Conservation (phyloP, 2,113 vertebrate genomes). For the Australoheros scitulus region DNA sequence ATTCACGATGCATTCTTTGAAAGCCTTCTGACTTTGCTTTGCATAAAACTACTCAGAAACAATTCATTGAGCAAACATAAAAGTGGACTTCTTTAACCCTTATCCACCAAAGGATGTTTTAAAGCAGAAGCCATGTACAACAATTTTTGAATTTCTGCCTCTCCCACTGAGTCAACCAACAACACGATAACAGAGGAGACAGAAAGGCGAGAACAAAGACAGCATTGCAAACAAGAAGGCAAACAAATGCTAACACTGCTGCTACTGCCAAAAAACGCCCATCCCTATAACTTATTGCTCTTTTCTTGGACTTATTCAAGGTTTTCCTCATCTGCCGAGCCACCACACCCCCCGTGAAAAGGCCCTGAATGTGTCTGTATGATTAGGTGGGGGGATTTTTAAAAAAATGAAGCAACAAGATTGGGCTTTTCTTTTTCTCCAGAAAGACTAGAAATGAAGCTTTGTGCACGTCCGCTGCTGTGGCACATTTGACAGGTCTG, state of each 20-base stretch:
- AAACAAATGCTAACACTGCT: constrained; percentile 91
- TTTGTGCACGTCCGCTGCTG: constrained; percentile 87
- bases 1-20: not conserved
- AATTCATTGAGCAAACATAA: not conserved
- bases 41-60: not conserved
- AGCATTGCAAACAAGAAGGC: constrained; percentile 84
- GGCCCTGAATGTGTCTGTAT: constrained; percentile 53
- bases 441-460: constrained; percentile 84
- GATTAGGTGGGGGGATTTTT: constrained; percentile 69
- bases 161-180: constrained; percentile 79
- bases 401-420: constrained; percentile 78
- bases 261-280: constrained; percentile 82
- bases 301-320: constrained; percentile 87
- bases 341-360: constrained; percentile 54
- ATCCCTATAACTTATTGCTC: constrained; percentile 90
- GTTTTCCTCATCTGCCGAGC: constrained; percentile 69
- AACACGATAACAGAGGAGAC: constrained; percentile 54
- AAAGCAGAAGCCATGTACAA: not conserved
- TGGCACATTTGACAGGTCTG: constrained; percentile 93
- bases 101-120: constrained; percentile 8
- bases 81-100: not conserved
- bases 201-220: constrained; percentile 56
- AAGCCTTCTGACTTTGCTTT: not conserved
- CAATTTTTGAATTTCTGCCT: constrained; percentile 12
- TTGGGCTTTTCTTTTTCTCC: constrained; percentile 68